phyloP scores from a whole-genome alignment of 37 sponge, comb jelly and placozoan genomes.

The Bolinopsis microptera region DNA sequence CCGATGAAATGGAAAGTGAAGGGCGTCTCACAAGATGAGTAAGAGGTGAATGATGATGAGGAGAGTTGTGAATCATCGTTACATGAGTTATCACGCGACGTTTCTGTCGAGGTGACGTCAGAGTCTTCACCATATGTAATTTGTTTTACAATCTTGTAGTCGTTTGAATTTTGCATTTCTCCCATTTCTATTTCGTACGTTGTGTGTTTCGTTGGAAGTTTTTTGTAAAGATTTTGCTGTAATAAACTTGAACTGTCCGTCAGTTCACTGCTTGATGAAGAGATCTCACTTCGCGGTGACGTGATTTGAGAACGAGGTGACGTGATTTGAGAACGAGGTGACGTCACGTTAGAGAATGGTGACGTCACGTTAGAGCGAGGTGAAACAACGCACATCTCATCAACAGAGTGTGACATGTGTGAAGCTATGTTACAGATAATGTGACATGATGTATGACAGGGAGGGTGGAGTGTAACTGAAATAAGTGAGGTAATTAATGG shows the following conservation, averaged over 20 bases:
- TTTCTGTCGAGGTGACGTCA: not conserved
- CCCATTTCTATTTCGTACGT: not conserved
- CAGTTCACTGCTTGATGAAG: not conserved
- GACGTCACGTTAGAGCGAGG: conserved; percentile 22
- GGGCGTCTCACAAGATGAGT: not conserved
- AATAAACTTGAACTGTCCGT: not conserved
- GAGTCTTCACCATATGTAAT: not conserved
- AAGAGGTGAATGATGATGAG: conserved; percentile 10
- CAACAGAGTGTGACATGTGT: conserved; percentile 27
- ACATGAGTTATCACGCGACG: not conserved
- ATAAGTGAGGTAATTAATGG: too few species aligned
- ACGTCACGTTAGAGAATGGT: not conserved
- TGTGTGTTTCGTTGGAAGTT: not conserved
- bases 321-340: not conserved
- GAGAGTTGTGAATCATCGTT: not conserved
- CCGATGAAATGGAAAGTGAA: not conserved
- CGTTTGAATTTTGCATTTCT: not conserved
- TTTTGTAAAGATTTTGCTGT: not conserved
- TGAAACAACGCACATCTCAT: not conserved
- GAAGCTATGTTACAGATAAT: not conserved
- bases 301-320: not conserved
- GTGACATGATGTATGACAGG: conserved; percentile 22
- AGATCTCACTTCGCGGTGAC: not conserved
- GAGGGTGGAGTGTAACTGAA: not conserved
- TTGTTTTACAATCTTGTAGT: not conserved